Percentiles rank a stretch among this genome's conserved stretches.
Conservation (phyloP, 1,140 invertebrate genomes). For the Atopsyche davidsoni region DNA sequence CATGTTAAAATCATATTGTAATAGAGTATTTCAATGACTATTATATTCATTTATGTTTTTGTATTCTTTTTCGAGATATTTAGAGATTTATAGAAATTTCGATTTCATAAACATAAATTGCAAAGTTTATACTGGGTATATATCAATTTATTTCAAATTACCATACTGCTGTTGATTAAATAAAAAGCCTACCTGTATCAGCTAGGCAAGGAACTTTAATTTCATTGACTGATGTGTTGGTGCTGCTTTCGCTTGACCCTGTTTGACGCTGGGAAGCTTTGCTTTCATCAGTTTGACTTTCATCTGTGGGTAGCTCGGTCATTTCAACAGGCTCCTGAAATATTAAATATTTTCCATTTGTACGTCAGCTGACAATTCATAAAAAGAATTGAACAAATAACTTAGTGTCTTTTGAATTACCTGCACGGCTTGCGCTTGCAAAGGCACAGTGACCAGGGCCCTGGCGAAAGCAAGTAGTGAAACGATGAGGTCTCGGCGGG, state of each 20-base stretch:
- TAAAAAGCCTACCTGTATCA: slow-evolving; percentile 49
- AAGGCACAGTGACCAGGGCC: slow-evolving; percentile 63
- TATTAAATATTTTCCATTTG: too few species aligned
- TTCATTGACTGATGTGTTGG: slow-evolving; percentile 32
- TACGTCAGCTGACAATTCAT: too few species aligned
- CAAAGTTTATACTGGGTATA: too few species aligned
- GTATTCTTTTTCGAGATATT: background rate
- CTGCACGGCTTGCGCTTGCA: slow-evolving; percentile 38
- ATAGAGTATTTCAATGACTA: too few species aligned
- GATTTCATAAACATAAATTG: background rate
- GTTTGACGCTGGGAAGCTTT: slow-evolving; percentile 65
- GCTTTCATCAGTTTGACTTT: slow-evolving; percentile 70
- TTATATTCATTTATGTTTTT: too few species aligned
- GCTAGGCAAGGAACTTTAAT: slow-evolving; percentile 60
- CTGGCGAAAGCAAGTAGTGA: slow-evolving; percentile 42
- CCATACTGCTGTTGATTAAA: slow-evolving; percentile 30
- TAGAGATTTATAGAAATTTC: too few species aligned
- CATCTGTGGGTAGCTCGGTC: slow-evolving; percentile 36
- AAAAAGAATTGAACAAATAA: too few species aligned
- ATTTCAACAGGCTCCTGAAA: too few species aligned
- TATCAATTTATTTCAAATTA: too few species aligned
- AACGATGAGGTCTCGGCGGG: slow-evolving; percentile 40
- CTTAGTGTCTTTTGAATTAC: too few species aligned
- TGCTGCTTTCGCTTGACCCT: slow-evolving; percentile 37
- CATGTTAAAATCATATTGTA: slow-evolving; percentile 8